These are phyloP conservation scores for Halisarca cf. caerulea DNA, from an alignment of 37 sponge, comb jelly and placozoan species.

Conservation along the genomic window DNA sequence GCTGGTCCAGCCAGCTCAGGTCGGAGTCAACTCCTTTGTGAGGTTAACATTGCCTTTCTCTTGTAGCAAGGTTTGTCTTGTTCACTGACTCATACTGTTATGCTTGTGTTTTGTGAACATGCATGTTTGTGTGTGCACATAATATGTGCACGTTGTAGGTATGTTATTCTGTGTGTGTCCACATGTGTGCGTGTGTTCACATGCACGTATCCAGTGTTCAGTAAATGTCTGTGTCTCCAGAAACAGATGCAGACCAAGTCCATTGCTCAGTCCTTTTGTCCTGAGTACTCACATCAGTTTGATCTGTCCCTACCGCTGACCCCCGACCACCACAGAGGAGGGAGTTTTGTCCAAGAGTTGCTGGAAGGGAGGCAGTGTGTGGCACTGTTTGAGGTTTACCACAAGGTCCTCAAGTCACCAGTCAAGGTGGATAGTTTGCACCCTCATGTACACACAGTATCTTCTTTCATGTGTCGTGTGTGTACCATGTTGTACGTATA, in stretches of 20 bases:
- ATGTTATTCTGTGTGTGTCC: background rate
- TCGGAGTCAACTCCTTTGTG: constrained; percentile 54
- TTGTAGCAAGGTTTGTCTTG: background rate
- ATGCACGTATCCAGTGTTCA: background rate
- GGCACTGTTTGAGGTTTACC: constrained; percentile 66
- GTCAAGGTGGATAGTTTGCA: background rate
- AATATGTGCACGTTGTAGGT: too few relatives aligned
- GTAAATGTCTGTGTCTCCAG: background rate
- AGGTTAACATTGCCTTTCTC: constrained; percentile 35
- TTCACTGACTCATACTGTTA: background rate
- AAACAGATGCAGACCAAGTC: constrained; percentile 44
- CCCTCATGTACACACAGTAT: too few relatives aligned
- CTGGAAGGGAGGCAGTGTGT: constrained; percentile 6
- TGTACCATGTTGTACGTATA: too few relatives aligned
- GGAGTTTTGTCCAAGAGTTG: constrained; percentile 32
- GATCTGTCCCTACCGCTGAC: constrained; percentile 63
- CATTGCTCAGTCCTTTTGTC: constrained; percentile 69
- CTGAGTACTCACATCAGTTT: constrained; percentile 68
- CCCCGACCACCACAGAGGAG: background rate
- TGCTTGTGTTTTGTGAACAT: too few relatives aligned
- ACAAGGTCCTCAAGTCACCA: constrained; percentile 20
- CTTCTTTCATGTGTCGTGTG: too few relatives aligned
- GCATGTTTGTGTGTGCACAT: too few relatives aligned
- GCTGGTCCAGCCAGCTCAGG: constrained; percentile 51
- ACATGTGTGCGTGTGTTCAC: background rate